A percentile compares a stretch with the other conserved stretches of the same genome.
phyloP scores from a whole-genome alignment of 2,888 invertebrate genomes.

The Acronicta alni region DNA sequence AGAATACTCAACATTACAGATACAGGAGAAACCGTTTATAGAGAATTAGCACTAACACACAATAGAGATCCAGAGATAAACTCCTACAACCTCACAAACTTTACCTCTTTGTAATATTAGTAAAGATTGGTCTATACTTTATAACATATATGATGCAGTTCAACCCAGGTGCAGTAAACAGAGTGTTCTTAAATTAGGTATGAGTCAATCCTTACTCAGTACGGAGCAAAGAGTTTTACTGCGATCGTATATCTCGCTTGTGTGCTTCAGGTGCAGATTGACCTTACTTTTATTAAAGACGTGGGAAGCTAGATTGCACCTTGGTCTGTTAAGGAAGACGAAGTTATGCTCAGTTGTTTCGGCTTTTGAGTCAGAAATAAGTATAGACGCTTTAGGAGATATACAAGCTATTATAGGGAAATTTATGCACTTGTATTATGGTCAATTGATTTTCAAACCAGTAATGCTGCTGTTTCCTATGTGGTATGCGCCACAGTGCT shows the following conservation, averaged over 20 bases:
- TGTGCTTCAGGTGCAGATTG: conserved; percentile 33
- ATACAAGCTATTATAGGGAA: not conserved
- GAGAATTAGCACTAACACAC: too few relatives aligned
- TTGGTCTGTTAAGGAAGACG: conserved; percentile 14
- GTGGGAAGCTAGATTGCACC: conserved; percentile 13
- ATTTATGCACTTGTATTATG: not conserved
- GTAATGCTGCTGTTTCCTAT: too few relatives aligned
- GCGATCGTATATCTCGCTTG: conserved; percentile 20
- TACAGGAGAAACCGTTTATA: too few relatives aligned
- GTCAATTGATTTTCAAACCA: too few relatives aligned
- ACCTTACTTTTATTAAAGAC: conserved; percentile 30
- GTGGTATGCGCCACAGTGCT: too few relatives aligned
- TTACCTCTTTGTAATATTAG: too few relatives aligned
- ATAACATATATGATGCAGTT: conserved; percentile 25
- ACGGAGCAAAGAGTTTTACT: conserved; percentile 28
- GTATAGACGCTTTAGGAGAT: not conserved
- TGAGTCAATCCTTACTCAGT: conserved; percentile 35
- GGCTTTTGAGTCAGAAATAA: not conserved
- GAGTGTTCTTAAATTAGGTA: conserved; percentile 49
- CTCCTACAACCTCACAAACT: too few relatives aligned
- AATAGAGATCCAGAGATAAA: too few relatives aligned
- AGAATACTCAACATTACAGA: too few relatives aligned
- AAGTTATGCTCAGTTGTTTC: conserved; percentile 16
- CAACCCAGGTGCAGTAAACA: conserved; percentile 40
- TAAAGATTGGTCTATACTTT: too few relatives aligned